phyloP scores from a whole-genome alignment of 2,113 vertebrate genomes.

The Eulemur rufifrons region DNA sequence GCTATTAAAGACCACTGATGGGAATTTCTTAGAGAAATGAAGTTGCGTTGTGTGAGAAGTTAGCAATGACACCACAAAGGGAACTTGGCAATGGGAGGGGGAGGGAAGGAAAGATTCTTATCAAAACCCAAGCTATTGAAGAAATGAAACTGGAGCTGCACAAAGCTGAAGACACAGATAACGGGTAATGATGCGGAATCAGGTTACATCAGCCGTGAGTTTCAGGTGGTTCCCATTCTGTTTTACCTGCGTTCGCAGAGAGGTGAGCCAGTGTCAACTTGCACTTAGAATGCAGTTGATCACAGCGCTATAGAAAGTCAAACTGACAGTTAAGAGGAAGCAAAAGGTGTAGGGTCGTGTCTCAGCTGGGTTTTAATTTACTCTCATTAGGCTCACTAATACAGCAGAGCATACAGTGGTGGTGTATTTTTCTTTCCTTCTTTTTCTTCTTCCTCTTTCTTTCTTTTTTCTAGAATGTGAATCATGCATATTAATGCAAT shows the following conservation, averaged over 20 bases:
- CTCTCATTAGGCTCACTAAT: conserved; percentile 78
- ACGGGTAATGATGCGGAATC: conserved; percentile 79
- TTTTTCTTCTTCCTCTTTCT: too few relatives aligned
- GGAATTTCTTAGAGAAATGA: conserved; percentile 76
- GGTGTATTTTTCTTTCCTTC: neutral
- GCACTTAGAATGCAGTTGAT: conserved; percentile 80
- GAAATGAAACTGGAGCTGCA: conserved; percentile 77
- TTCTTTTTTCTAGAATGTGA: neutral
- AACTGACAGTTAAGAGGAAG: conserved; percentile 78
- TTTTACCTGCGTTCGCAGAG: conserved; percentile 76
- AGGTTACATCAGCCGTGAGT: conserved; percentile 71
- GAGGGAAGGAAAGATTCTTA: conserved; percentile 48
- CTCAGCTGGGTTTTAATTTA: conserved; percentile 80
- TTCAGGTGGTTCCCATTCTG: conserved; percentile 76
- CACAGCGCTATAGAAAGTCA: conserved; percentile 78
- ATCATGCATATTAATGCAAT: conserved; percentile 64
- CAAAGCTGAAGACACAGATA: conserved; percentile 74
- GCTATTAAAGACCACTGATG: conserved; percentile 79
- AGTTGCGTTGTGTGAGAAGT: conserved; percentile 67
- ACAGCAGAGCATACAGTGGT: conserved; percentile 20
- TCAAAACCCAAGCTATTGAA: conserved; percentile 75
- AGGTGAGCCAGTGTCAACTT: conserved; percentile 79
- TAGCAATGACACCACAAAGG: conserved; percentile 60
- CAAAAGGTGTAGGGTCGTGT: conserved; percentile 76
- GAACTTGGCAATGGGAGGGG: neutral